A percentile compares a stretch with the other conserved stretches of the same genome.
phyloP scores from a whole-genome alignment of 1,140 invertebrate genomes.

The Drosophila cardini region DNA sequence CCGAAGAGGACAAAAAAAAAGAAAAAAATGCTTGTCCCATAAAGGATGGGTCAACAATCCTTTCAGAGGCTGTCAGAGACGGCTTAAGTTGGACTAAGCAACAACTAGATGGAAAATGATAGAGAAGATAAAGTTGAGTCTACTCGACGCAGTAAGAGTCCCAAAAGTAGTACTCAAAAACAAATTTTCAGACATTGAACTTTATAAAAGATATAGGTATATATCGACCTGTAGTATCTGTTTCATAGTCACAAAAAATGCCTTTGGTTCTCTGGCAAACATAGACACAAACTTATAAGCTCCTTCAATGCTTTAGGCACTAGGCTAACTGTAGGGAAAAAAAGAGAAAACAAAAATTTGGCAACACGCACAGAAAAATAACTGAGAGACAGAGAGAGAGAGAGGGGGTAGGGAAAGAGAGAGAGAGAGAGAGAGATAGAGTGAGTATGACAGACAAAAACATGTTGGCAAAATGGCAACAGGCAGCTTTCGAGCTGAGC shows the following conservation, averaged over 20 bases:
- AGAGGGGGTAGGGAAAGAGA: neutral
- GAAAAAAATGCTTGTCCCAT: neutral
- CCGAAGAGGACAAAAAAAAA: neutral
- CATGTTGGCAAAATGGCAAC: conserved; percentile 38
- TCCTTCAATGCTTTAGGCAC: too few relatives aligned
- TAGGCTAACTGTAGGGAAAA: too few relatives aligned
- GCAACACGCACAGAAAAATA: conserved; percentile 12
- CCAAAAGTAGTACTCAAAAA: neutral
- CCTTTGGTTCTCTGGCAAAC: too few relatives aligned
- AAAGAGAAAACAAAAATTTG: conserved; percentile 33
- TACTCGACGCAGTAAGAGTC: too few relatives aligned
- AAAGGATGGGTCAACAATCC: conserved; percentile 35
- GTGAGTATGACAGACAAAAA: conserved; percentile 43
- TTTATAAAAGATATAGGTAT: too few relatives aligned
- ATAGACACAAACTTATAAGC: too few relatives aligned
- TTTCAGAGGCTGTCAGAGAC: conserved; percentile 58
- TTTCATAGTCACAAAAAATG: too few relatives aligned
- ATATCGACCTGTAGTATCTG: too few relatives aligned
- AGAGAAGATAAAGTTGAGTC: neutral
- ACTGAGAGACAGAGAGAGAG: neutral
- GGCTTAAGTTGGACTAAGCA: conserved; percentile 55
- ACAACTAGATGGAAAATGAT: neutral
- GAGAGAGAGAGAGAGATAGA: neutral
- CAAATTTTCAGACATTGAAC: too few relatives aligned
- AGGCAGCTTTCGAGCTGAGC: conserved; percentile 29